Evolutionary conservation across 2,113 vertebrate species (phyloP).

Genomic region (Paradoxurus hermaphroditus): DNA sequence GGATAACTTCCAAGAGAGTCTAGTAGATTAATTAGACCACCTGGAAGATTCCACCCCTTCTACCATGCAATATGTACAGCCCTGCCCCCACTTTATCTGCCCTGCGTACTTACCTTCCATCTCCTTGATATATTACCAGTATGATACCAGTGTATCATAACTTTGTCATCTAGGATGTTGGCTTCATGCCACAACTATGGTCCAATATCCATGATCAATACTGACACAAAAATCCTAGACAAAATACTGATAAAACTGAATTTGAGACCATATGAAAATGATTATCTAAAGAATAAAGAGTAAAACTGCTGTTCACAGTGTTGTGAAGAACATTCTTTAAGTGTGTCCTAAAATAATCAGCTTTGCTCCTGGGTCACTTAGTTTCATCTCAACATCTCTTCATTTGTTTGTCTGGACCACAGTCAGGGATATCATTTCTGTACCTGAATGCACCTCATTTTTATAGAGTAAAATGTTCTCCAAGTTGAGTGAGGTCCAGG

Average conservation of each 20-base stretch:
- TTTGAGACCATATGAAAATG: background rate
- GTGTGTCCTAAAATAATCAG: background rate
- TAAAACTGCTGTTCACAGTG: background rate
- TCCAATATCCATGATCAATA: background rate
- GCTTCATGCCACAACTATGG: background rate
- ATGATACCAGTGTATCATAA: too few relatives aligned
- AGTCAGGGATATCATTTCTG: background rate
- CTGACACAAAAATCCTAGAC: background rate
- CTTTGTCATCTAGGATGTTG: background rate
- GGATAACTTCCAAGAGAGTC: background rate
- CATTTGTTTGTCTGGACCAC: background rate
- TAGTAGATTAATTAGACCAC: background rate
- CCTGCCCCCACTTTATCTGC: background rate
- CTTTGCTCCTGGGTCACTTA: background rate
- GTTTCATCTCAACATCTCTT: background rate
- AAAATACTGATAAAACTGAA: background rate
- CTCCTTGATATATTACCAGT: background rate
- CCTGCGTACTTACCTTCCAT: background rate
- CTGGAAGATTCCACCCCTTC: background rate
- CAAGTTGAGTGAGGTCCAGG: conserved; percentile 29
- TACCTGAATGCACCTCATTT: background rate
- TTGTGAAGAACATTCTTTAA: background rate
- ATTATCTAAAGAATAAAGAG: background rate
- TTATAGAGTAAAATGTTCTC: conserved; percentile 33
- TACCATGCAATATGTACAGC: background rate